Percentiles rank a stretch among this genome's conserved stretches.
phyloP scores from a whole-genome alignment of 2,888 invertebrate species.

The Yponomeuta malinellus region DNA sequence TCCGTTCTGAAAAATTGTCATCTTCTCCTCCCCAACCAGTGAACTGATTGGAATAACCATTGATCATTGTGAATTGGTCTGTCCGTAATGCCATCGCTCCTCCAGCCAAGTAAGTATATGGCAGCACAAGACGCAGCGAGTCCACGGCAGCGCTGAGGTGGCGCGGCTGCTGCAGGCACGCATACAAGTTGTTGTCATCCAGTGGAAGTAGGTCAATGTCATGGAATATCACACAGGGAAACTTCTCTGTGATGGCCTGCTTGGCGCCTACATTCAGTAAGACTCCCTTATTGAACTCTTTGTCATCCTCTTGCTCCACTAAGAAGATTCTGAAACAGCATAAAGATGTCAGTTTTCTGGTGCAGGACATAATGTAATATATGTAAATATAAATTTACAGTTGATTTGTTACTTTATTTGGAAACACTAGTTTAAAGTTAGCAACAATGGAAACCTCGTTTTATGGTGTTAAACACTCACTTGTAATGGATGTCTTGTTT shows the following conservation, averaged over 20 bases:
- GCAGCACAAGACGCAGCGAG: constrained; percentile 72
- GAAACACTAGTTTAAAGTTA: no score
- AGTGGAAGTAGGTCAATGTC: constrained; percentile 93
- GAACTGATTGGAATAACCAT: constrained; percentile 62
- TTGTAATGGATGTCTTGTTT: constrained; percentile 88
- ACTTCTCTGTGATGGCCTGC: constrained; percentile 82
- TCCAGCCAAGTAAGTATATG: constrained; percentile 46
- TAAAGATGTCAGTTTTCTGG: background rate
- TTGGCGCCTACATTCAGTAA: constrained; percentile 90
- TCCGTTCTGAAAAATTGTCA: constrained; percentile 52
- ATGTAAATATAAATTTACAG: no score
- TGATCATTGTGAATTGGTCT: constrained; percentile 43
- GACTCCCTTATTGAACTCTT: constrained; percentile 90
- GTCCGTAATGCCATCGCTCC: constrained; percentile 55
- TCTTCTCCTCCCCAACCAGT: constrained; percentile 69
- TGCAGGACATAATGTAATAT: no score
- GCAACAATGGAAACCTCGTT: background rate
- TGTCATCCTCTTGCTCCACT: constrained; percentile 86
- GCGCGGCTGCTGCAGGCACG: constrained; percentile 84
- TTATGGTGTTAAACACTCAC: constrained; percentile 36
- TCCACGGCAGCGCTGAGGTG: constrained; percentile 94
- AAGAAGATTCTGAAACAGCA: constrained; percentile 80
- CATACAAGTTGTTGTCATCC: constrained; percentile 87
- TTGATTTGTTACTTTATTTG: no score
- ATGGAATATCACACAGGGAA: constrained; percentile 90